Base-by-base conservation (phyloP, 1,140 invertebrate species). In the Phymorhynchus buccinoides region DNA sequence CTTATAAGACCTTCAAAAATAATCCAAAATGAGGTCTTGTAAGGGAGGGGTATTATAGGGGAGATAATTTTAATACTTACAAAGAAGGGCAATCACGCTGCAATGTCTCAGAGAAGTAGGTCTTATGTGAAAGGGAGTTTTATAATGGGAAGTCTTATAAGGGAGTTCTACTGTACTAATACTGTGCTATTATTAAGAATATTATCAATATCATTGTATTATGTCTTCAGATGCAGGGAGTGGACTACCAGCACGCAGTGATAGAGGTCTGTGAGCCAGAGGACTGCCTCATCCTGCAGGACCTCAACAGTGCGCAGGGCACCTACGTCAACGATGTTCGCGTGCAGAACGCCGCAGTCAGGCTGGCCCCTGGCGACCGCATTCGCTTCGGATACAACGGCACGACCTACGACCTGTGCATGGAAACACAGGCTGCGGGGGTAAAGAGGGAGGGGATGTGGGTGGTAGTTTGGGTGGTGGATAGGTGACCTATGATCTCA, bases 291-390 rank as follows among this genome's bases (percentile, higher is more conserved):
- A 89, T 94, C 12, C 83, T 93, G 18, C 91, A 93, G 87, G 93
- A 94, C 86, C 87, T 94, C 35, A 93, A 93, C 87, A 91, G 92
- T 27, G 88, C 89, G 30, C 91, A 93, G 80, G 93, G 93, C 30
- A 93, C 93, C 16, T 93, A 93, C 88, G 92, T 93, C 2, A 93
- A 94, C 86, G 92, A 94, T 85, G 91, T 91, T 39, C 87, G 92
- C 37, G 89, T 94, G 66, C 93, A 94, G 84, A 94, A 93, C 88
- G 92, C 93, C 14, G 90, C 92, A 79, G 92, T 94, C 4, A 86
- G 93, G 83, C 86, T 94, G 7, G 90, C 90, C 68, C 90, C 92
- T n/a, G 89, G 90, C 41, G 93, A 93, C 84, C 85, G 90, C 30
- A 88, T 94, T 48, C 89, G 90, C 83, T 93, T 94, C 88, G 93